Percentiles rank a stretch among this genome's conserved stretches.
Conservation (phyloP, 2,113 vertebrate genomes). For the Sula dactylatra region DNA sequence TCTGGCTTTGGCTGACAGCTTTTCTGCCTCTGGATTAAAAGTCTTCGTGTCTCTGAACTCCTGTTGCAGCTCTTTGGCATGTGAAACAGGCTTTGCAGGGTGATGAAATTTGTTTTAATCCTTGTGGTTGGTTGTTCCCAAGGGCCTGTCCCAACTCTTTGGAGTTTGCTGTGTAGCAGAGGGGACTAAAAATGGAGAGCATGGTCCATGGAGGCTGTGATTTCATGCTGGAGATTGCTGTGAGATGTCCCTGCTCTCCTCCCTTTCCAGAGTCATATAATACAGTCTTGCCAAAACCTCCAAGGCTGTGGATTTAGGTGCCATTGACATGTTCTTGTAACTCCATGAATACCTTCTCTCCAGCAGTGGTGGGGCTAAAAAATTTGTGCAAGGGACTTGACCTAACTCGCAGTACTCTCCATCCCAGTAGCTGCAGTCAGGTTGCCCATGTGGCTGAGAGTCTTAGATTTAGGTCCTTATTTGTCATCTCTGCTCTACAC, state of each 20-base stretch:
- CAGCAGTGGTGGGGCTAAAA: background rate
- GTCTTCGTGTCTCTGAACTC: constrained; percentile 10
- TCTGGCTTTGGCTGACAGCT: constrained; percentile 45
- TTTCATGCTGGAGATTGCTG: background rate
- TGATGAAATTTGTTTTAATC: background rate
- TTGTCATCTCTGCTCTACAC: background rate
- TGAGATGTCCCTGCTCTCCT: background rate
- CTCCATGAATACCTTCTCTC: background rate
- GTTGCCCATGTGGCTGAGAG: background rate
- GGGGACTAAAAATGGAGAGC: background rate
- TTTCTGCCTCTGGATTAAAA: constrained; percentile 52
- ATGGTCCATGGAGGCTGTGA: background rate
- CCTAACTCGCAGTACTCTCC: background rate
- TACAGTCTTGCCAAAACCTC: background rate
- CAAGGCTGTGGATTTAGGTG: background rate
- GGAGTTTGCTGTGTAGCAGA: background rate
- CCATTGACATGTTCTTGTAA: background rate
- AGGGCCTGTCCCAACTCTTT: background rate
- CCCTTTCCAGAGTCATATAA: background rate
- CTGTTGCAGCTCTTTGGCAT: background rate
- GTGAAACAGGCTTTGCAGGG: background rate
- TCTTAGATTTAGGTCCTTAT: background rate
- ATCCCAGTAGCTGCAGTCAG: background rate
- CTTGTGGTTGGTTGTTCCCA: background rate
- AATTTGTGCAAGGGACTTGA: background rate